Conservation (phyloP, 2,113 vertebrate genomes). For the Sus scrofa region DNA sequence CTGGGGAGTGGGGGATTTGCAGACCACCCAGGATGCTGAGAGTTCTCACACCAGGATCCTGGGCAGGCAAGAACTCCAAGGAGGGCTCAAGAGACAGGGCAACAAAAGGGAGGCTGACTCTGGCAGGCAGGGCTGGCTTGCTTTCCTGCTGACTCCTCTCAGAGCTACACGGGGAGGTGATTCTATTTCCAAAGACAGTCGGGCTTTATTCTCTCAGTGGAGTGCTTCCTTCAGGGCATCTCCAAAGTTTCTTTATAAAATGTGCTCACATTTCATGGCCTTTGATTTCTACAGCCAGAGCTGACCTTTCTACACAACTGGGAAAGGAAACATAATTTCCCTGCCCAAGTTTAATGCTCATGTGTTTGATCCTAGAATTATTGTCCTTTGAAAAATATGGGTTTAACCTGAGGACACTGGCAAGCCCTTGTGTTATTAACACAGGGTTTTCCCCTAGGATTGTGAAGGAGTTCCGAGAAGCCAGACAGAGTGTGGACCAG, state of each 20-base stretch:
- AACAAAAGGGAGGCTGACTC: not conserved
- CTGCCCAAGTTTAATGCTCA: not conserved
- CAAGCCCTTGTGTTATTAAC: not conserved
- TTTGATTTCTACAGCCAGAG: not conserved
- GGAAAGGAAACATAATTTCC: not conserved
- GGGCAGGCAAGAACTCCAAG: not conserved
- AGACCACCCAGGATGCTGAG: not conserved
- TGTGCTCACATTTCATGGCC: not conserved
- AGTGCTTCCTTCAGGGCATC: not conserved
- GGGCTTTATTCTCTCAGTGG: not conserved
- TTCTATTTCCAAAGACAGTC: not conserved
- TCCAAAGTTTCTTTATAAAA: not conserved
- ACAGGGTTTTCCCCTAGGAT: not conserved
- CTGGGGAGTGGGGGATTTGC: too few relatives aligned
- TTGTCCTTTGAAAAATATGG: conserved; percentile 33
- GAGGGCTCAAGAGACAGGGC: not conserved
- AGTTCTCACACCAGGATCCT: not conserved
- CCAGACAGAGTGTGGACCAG: not conserved
- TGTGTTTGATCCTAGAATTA: conserved; percentile 47
- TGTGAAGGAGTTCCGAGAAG: not conserved
- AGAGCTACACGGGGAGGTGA: not conserved
- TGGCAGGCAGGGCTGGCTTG: not conserved
- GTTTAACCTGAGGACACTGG: not conserved
- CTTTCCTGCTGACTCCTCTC: not conserved
- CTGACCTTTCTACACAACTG: not conserved